Base-by-base conservation (phyloP, 2,888 invertebrate species). In the Tridacna gigas region DNA sequence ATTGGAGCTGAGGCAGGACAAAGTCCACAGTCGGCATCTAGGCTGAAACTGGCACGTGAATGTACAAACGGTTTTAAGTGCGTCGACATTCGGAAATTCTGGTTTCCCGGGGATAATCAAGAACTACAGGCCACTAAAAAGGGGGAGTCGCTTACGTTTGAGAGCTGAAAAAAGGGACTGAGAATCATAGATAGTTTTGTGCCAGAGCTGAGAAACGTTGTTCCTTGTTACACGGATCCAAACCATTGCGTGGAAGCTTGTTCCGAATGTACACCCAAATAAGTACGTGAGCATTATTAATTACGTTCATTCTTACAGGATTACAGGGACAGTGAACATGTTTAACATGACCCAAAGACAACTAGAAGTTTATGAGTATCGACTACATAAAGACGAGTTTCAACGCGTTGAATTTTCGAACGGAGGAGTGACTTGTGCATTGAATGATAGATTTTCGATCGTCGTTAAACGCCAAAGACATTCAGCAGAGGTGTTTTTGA, bases 51-150 rank as follows among this genome's bases (percentile, higher is more conserved):
- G n/a, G n/a, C n/a, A n/a, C n/a, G n/a, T n/a, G n/a, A n/a, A n/a
- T n/a, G n/a, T n/a, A n/a, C n/a, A n/a, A n/a, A n/a, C n/a, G n/a
- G n/a, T n/a, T 81, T 77, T 63, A 74, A 74, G 20, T 2, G 77
- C 71, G 81, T 81, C 28, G 77, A 81, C n/a, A 77, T 81, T 37
- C n/a, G 81, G 28, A 47, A 77, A 45, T 81, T 81, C 47, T 81
- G 81, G 77, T 60, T 73, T n/a, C n/a, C n/a, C n/a, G n/a, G n/a
- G n/a, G n/a, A n/a, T n/a, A n/a, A n/a, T n/a, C n/a, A n/a, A n/a
- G n/a, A n/a, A n/a, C n/a, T n/a, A n/a, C n/a, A n/a, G n/a, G n/a
- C n/a, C n/a, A n/a, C n/a, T n/a, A n/a, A 73, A 81, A 81, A 81
- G 66, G 81, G 81, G n/a, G 65, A 77, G n/a, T 69, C 81, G 2